Base-by-base conservation (phyloP, 1,140 invertebrate genomes). In the Brachystomella parvula region DNA sequence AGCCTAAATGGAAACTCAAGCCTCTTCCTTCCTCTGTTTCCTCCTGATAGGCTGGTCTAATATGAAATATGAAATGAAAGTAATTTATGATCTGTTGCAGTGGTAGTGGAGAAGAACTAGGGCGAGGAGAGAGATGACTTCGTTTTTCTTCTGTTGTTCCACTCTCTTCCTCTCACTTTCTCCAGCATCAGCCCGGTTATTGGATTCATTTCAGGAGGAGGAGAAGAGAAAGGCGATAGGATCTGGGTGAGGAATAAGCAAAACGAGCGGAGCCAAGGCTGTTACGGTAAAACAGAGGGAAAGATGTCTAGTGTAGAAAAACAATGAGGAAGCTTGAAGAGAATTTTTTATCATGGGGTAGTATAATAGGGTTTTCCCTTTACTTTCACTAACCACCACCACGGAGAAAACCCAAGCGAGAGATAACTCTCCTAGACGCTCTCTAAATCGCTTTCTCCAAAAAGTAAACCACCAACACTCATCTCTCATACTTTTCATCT, bases 71-170 rank as follows among this genome's bases (percentile, higher is more conserved):
- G 49, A 53, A 39, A 39, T 39, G 35, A 39, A 39, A 53, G 24
- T 53, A 53, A 53, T 53, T 53, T 53, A 53, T 53, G 49, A 53
- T 53, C 49, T 53, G 49, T 53, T 53, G 49, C 49, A 53, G 12
- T 39, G 6, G 19, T 6, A 24, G 49, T 17, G 12, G 12, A 12
- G 21, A 53, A 26, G 49, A 53, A 53, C 15, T 53, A 53, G 49
- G 49, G 15, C 49, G 49, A 15, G 49, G 49, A 12, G n/a, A n/a
- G n/a, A n/a, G 39, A n/a, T 44, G 39, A 9, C n/a, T 26, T 53
- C 49, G 49, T 53, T 53, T 53, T 53, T 6, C 24, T 15, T 19
- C 49, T 53, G 49, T 53, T 53, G 49, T 53, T 53, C 24, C 49
- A 6, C 6, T 19, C 35, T 6, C 35, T n/a, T n/a, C n/a, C n/a